Base-by-base conservation (phyloP, 2,113 vertebrate species). In the Rhodinocichla rosea region DNA sequence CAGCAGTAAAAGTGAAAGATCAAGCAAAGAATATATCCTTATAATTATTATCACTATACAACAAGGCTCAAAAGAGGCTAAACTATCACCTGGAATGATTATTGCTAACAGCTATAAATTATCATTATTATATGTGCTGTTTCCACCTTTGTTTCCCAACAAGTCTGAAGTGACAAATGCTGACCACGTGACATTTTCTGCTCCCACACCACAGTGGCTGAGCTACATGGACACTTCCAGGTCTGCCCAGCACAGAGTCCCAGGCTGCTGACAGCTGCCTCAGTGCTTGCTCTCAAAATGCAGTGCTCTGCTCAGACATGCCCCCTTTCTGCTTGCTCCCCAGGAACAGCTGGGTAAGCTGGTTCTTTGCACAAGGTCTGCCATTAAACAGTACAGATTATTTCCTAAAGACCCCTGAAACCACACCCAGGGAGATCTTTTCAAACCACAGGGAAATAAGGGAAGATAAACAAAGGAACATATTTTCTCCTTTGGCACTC, bases 231-330 rank as follows among this genome's bases (percentile, higher is more conserved):
- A 13, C 35, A 44, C 24, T 49, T 80, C 27, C 5, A 68, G 37
- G 32, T 5, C 15, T 8, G 13, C 4, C 1, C 11, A 33, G 68
- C 40, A 2, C 27, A 4, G 7, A 49, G n/a, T 77, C 53, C 53
- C 47, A 77, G 50, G 69, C 59, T 84, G 47, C 35, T 49, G 47
- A 22, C 3, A 4, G 3, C 10, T 10, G 32, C 27, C 42, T 32
- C 52, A 8, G 15, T 19, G 14, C 11, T 59, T 40, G 60, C 33
- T 70, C n/a, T 39, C n/a, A 6, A 45, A 59, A 44, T 3, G 9
- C 24, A 55, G 28, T 0, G 0, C 57, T 26, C 19, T 5, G 5
- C 23, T 56, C 64, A 60, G n/a, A 52, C 4, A 2, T 8, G 15
- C 10, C 35, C 18, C 24, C 35, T 42, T 68, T 30, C 65, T 62